phyloP scores from a whole-genome alignment of 1,140 invertebrate genomes.

The Chironomus striatipennis region DNA sequence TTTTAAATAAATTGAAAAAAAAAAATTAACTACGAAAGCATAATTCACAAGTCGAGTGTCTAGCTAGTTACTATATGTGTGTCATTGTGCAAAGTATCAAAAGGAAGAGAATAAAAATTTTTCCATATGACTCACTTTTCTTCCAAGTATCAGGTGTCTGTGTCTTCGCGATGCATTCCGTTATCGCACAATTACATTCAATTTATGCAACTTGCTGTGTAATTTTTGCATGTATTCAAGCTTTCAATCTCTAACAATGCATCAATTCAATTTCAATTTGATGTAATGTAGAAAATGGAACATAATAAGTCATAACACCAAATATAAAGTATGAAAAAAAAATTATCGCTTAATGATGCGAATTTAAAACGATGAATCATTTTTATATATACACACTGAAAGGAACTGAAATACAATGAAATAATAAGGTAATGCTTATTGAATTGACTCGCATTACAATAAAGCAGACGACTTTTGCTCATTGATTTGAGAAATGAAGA shows the following conservation, averaged over 20 bases:
- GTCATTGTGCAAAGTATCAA: neutral
- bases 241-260: neutral
- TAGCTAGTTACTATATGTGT: neutral
- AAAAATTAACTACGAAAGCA: no score
- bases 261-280: neutral
- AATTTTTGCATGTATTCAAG: neutral
- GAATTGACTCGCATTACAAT: neutral
- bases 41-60: no score
- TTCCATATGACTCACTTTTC: neutral
- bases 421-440: neutral
- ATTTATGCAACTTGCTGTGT: neutral
- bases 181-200: neutral
- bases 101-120: neutral
- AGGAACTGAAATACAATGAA: neutral
- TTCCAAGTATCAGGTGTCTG: neutral
- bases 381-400: neutral
- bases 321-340: neutral
- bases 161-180: neutral
- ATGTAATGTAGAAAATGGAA: neutral
- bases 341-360: neutral
- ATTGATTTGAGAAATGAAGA: neutral
- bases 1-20: no score
- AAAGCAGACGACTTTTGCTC: neutral
- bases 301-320: neutral
- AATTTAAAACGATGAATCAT: neutral